Evolutionary conservation across 1,140 invertebrate genomes (phyloP), one percentile per base, ranked within the genome.

Genomic region (Homarus americanus): DNA sequence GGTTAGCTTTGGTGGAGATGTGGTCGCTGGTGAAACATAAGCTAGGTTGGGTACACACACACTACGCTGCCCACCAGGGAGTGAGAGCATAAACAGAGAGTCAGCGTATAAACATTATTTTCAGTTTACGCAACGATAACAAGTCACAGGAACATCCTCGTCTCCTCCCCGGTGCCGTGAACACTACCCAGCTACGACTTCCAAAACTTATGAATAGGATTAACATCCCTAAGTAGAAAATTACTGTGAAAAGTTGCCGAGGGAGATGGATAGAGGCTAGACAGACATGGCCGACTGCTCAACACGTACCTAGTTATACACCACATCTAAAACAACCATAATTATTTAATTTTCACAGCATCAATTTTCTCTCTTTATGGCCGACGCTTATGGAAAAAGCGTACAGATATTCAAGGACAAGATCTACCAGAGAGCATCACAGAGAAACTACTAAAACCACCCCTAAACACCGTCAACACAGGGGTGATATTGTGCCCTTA

Each of bases 341-440:
- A 82, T 89, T 89, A 89, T 89, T 82, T 89, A 82, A 89, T 89
- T 89, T 89, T 82, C 87, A 89, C 79, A 75, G 87, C 87, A 82
- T 89, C 87, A 89, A 89, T 89, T 89, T 89, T 89, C 79, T 82
- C 79, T 82, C 79, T 89, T 89, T 89, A 89, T 89, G 87, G 79
- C 79, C 79, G 58, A 82, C 63, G 58, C 87, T 89, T 69, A 69
- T 58, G 79, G 87, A 82, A 89, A 89, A 88, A 82, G 80, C 28
- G 78, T n/a, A 32, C 41, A 32, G 63, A 82, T 73, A 17, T 82
- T 53, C 41, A 41, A 15, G 44, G 32, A 20, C 20, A 17, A 44
- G 82, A 24, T 17, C 49, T 87, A 32, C 69, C 69, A 58, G 36
- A 82, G 58, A 44, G 36, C 87, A 40, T 49, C 44, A 7, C 12